Percentiles rank a stretch among this genome's conserved stretches.
These are phyloP conservation scores for Gnathonemus longibarbis DNA, from an alignment of 2,113 vertebrate genomes.

Conservation along the genomic window DNA sequence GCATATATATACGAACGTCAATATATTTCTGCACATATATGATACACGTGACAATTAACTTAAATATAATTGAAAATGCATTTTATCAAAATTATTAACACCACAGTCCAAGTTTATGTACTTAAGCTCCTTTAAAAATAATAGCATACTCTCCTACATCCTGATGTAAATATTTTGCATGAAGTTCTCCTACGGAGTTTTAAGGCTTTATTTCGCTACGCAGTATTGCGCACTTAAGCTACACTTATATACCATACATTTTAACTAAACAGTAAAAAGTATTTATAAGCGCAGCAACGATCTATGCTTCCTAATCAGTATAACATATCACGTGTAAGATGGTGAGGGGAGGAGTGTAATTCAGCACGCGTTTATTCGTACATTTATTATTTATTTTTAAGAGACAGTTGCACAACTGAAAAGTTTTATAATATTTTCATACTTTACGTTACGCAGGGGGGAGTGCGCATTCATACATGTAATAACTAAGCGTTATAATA, in stretches of 20 bases:
- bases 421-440: not conserved
- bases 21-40: not conserved
- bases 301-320: not conserved
- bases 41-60: not conserved
- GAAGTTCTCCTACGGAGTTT: not conserved
- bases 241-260: not conserved
- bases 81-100: not conserved
- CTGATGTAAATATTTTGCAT: not conserved
- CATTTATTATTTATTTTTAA: slow-evolving; percentile 1
- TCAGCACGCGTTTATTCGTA: not conserved
- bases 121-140: not conserved
- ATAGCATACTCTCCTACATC: not conserved
- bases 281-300: not conserved
- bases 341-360: not conserved
- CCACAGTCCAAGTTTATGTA: not conserved
- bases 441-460: not conserved
- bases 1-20: not conserved
- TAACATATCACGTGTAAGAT: not conserved
- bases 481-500: not conserved
- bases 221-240: not conserved
- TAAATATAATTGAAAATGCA: not conserved
- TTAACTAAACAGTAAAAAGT: not conserved
- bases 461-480: not conserved
- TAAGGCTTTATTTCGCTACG: not conserved
- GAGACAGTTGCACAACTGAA: not conserved